Evolutionary conservation across 37 sponge, comb jelly and placozoan genomes (phyloP).

Genomic region (Trichoplax adhaerens): DNA sequence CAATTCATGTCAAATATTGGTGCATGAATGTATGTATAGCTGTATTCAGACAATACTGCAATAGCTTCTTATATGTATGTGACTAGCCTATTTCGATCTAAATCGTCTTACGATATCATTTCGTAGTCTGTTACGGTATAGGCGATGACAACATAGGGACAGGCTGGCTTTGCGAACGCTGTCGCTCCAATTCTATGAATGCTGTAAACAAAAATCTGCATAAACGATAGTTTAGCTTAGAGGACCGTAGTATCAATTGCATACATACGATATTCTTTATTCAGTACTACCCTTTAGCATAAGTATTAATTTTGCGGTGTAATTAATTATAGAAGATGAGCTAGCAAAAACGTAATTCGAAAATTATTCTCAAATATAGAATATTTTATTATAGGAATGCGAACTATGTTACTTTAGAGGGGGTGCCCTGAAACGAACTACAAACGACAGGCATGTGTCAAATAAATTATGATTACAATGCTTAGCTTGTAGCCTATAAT

Average conservation of each 20-base stretch:
- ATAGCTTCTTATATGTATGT: too few relatives aligned
- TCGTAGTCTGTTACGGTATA: constrained; percentile 48
- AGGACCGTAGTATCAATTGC: too few relatives aligned
- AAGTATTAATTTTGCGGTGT: too few relatives aligned
- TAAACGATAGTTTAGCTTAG: too few relatives aligned
- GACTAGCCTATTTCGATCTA: too few relatives aligned
- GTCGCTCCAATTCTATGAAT: constrained; percentile 15
- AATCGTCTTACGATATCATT: too few relatives aligned
- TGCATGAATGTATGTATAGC: constrained; percentile 8
- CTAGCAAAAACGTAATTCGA: too few relatives aligned
- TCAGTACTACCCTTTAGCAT: too few relatives aligned
- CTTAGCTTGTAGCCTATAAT: background rate
- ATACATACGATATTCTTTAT: too few relatives aligned
- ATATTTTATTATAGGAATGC: constrained; percentile 30
- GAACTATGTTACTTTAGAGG: constrained; percentile 67
- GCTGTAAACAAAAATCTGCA: constrained; percentile 10
- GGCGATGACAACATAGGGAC: background rate
- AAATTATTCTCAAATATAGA: too few relatives aligned
- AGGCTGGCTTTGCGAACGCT: constrained; percentile 50
- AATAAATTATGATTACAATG: background rate
- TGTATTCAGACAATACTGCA: background rate
- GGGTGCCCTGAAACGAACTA: constrained; percentile 70
- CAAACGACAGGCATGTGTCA: constrained; percentile 5
- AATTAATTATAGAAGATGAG: too few relatives aligned
- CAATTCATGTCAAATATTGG: background rate